Percentiles rank a stretch among this genome's conserved stretches.
phyloP scores from a whole-genome alignment of 1,140 invertebrate genomes.

The Drosophila athabasca region DNA sequence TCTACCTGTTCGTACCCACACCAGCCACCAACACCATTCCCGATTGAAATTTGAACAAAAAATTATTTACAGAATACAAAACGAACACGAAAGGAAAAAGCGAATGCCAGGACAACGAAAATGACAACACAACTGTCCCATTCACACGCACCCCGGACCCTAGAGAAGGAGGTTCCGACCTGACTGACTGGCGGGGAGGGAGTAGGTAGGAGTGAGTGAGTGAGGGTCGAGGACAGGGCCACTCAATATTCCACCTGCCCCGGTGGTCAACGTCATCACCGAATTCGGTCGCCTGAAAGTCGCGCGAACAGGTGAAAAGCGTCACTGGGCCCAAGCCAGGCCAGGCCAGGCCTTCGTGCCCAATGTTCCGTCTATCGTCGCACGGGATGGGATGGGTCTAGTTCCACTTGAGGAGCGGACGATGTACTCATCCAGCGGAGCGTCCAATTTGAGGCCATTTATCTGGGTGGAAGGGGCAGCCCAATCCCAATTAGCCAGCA shows the following conservation, averaged over 20 bases:
- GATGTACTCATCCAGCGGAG: constrained; percentile 32
- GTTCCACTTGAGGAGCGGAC: constrained; percentile 9
- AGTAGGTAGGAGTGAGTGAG: background rate
- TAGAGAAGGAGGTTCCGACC: constrained; percentile 9
- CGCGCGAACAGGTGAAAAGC: constrained; percentile 65
- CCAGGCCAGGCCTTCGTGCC: background rate
- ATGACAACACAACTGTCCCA: constrained; percentile 47
- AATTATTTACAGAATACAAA: constrained; percentile 38
- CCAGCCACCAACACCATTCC: background rate
- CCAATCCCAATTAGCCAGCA: constrained; percentile 54
- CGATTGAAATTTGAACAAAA: constrained; percentile 45
- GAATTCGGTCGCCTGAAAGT: constrained; percentile 37
- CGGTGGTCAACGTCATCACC: constrained; percentile 68
- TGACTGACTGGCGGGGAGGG: no score
- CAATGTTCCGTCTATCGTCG: constrained; percentile 32
- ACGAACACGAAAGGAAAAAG: constrained; percentile 47
- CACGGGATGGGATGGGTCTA: constrained; percentile 7
- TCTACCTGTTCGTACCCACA: constrained; percentile 46
- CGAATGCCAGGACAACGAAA: constrained; percentile 36
- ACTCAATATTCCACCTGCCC: constrained; percentile 63
- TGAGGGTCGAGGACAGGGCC: background rate
- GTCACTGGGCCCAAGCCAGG: constrained; percentile 18
- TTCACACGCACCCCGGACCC: constrained; percentile 59
- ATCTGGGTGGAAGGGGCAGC: constrained; percentile 4
- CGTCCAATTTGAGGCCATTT: constrained; percentile 60